Evolutionary conservation across 2,888 invertebrate genomes (phyloP).

Genomic region (Andrena trimmerana): DNA sequence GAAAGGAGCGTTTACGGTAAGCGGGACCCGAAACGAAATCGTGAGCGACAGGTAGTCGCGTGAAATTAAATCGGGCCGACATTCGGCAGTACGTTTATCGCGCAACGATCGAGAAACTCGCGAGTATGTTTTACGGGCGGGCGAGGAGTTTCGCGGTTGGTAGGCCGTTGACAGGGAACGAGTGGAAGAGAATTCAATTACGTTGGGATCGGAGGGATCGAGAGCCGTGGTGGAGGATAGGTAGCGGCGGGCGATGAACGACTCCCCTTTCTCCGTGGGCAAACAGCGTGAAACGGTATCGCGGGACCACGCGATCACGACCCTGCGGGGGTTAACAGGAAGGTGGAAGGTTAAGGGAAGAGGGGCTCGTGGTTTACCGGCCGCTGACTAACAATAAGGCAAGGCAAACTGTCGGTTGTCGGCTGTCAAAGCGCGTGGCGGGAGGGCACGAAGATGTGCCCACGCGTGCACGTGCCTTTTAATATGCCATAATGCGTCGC

Average conservation of each 20-base stretch:
- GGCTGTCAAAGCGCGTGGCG: constrained; percentile 58
- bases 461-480: constrained; percentile 75
- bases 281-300: constrained; percentile 64
- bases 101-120: background rate
- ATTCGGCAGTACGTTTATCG: background rate
- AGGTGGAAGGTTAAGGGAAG: constrained; percentile 18
- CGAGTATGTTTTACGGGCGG: background rate
- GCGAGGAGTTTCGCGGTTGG: background rate
- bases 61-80: background rate
- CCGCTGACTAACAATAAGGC: constrained; percentile 52
- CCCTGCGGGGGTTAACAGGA: constrained; percentile 8
- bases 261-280: constrained; percentile 26
- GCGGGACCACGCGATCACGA: constrained; percentile 39
- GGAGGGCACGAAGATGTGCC: constrained; percentile 62
- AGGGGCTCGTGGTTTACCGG: constrained; percentile 38
- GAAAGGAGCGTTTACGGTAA: too few species aligned
- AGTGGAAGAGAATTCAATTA: constrained; percentile 38
- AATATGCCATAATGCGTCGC: constrained; percentile 82
- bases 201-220: background rate
- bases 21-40: background rate
- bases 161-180: constrained; percentile 15
- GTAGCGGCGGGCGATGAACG: background rate
- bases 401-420: constrained; percentile 59
- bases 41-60: background rate
- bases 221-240: background rate